Evolutionary conservation across 1,140 invertebrate genomes (phyloP), one percentile per base, ranked within the genome.

Genomic region (Drosophila bocqueti): DNA sequence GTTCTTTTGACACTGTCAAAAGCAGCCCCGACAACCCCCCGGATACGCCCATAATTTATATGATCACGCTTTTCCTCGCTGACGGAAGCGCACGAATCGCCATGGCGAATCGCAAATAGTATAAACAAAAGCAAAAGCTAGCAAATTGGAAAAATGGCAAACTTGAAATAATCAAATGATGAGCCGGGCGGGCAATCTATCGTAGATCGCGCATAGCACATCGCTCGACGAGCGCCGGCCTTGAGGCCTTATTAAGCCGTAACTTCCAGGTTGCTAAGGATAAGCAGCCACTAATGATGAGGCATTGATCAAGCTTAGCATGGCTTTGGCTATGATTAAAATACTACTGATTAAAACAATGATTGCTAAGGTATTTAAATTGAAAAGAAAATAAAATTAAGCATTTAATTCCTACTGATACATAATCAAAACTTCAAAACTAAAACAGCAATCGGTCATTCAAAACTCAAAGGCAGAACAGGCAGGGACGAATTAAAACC

Each of bases 61-160:
- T 69, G 63, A 62, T 74, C 55, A 82, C 75, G 63, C 69, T 73
- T 73, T 73, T 73, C 67, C 68, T 43, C 40, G 43, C 75, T 86
- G 83, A 83, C 84, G 83, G 83, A 87, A 87, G 81, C 83, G 77
- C 83, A 87, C 81, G 83, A 79, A 62, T 80, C 55, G 72, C 64
- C 61, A 79, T 81, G 26, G 45, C 58, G 21, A 55, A 64, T 68
- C 36, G 67, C 38, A 40, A 52, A 34, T 50, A 9, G 29, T n/a
- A 57, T 4, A 76, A 43, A 77, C 79, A 81, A 81, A 79, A 61
- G 72, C 72, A 13, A 58, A 76, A 59, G 42, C 26, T 52, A 52
- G 26, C 47, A 31, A 54, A 49, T 49, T 24, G 46, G 15, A 49
- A 49, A 49, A 43, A 31, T 67, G 40, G 46, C 50, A 36, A 62